A percentile compares a stretch with the other conserved stretches of the same genome.
These are phyloP conservation scores for Phrynocephalus versicolor DNA, from an alignment of 2,113 vertebrate species.

Conservation along the genomic window DNA sequence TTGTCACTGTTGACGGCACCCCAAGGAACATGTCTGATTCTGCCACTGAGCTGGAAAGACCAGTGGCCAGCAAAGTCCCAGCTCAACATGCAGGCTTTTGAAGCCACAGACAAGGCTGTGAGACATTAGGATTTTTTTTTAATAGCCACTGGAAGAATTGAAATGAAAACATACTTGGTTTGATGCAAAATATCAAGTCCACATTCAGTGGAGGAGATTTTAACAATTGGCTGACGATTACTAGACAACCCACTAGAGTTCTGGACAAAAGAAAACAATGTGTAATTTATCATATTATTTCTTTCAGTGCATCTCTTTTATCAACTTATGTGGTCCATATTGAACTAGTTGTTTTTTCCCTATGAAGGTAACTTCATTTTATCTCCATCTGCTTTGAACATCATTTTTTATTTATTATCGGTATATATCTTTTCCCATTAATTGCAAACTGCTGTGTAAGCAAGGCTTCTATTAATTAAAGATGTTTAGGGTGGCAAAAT, in stretches of 20 bases:
- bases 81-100: not conserved
- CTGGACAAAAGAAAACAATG: constrained; percentile 15
- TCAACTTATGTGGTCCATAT: constrained; percentile 74
- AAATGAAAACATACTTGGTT: not conserved
- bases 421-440: not conserved
- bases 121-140: not conserved
- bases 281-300: constrained; percentile 15
- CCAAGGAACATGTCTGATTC: not conserved
- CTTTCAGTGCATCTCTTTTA: constrained; percentile 58
- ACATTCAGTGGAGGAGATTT: constrained; percentile 24
- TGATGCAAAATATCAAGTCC: constrained; percentile 1
- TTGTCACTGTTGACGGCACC: not conserved
- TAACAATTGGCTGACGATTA: constrained; percentile 31
- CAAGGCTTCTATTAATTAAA: not conserved
- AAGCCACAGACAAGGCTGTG: not conserved
- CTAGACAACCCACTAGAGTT: constrained; percentile 22
- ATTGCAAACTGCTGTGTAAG: not conserved
- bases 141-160: not conserved
- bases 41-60: not conserved
- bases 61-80: not conserved
- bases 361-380: constrained; percentile 50
- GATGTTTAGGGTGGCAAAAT: not conserved
- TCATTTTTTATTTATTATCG: constrained; percentile 11
- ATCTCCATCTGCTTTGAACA: constrained; percentile 54
- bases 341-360: constrained; percentile 66